A percentile compares a stretch with the other conserved stretches of the same genome.
Conservation (phyloP, 2,113 vertebrate species). For the Eira barbara region DNA sequence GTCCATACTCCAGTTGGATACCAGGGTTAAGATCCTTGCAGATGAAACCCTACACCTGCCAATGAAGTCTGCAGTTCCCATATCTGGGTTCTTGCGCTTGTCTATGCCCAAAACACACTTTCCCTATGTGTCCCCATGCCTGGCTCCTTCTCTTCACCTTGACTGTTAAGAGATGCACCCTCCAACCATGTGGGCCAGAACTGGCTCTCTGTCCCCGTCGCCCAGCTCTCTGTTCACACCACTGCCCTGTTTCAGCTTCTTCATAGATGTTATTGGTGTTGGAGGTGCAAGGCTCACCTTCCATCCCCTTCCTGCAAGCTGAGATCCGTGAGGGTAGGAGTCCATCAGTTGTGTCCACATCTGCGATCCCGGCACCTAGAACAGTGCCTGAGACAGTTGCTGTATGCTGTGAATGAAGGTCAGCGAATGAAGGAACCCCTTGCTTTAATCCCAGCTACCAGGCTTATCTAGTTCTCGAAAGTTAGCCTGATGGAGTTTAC, state of each 20-base stretch:
- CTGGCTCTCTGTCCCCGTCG: accelerated
- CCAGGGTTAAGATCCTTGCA: no score
- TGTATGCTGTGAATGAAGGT: not conserved
- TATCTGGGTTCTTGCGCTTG: not conserved
- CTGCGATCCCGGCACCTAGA: not conserved
- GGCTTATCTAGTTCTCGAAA: not conserved
- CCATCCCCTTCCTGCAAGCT: no score
- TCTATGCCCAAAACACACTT: not conserved
- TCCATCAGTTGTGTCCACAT: not conserved
- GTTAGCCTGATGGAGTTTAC: accelerated
- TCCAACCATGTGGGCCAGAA: accelerated
- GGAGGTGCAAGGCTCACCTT: accelerated
- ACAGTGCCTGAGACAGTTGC: not conserved
- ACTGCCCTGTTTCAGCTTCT: not conserved
- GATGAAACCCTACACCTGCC: not conserved
- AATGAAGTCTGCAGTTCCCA: accelerated
- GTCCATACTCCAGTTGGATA: not conserved
- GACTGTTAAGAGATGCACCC: accelerated
- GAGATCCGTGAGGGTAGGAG: no score
- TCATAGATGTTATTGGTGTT: accelerated
- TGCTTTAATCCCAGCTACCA: not conserved
- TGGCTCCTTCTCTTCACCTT: not conserved
- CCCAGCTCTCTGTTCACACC: not conserved
- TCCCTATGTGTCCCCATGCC: accelerated
- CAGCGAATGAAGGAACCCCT: not conserved